phyloP scores from a whole-genome alignment of 2,113 vertebrate genomes.

The Haplotaxodon microlepis region DNA sequence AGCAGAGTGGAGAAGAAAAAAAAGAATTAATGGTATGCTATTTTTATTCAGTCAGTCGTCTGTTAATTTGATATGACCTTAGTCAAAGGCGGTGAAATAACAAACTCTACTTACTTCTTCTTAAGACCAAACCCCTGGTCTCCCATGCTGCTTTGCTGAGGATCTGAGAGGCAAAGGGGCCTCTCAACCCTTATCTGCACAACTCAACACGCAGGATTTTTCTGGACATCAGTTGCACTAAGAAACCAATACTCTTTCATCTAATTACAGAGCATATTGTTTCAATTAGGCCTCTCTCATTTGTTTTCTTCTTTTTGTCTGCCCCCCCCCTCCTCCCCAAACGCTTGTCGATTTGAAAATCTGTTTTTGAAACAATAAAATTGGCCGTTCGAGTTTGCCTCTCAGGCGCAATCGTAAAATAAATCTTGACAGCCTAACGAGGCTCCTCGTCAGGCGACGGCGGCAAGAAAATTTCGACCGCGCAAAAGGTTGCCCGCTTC shows the following conservation, averaged over 20 bases:
- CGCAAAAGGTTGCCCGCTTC: slow-evolving; percentile 10
- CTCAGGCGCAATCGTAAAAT: not conserved
- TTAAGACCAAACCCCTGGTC: slow-evolving; percentile 62
- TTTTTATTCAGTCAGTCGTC: slow-evolving; percentile 75
- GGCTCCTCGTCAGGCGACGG: not conserved
- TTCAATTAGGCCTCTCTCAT: slow-evolving; percentile 28
- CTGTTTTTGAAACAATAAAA: slow-evolving; percentile 26
- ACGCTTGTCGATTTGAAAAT: not conserved
- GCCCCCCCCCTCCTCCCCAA: not conserved
- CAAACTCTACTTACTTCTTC: slow-evolving; percentile 73
- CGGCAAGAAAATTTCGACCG: not conserved
- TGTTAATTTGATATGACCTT: slow-evolving; percentile 81
- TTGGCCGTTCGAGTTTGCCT: not conserved
- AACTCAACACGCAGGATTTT: slow-evolving; percentile 56
- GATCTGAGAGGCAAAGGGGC: slow-evolving; percentile 40
- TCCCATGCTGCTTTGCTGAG: slow-evolving; percentile 49
- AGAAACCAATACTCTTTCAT: slow-evolving; percentile 59
- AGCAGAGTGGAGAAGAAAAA: slow-evolving; percentile 48
- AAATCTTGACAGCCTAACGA: slow-evolving; percentile 4
- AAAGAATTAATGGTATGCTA: slow-evolving; percentile 81
- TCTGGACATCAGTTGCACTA: slow-evolving; percentile 33
- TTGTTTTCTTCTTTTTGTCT: not conserved
- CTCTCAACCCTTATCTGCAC: slow-evolving; percentile 63
- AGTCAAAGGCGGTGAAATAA: slow-evolving; percentile 79
- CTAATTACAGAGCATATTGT: slow-evolving; percentile 54